Evolutionary conservation across 2,888 invertebrate genomes (phyloP).

Genomic region (Thelaira solivaga): DNA sequence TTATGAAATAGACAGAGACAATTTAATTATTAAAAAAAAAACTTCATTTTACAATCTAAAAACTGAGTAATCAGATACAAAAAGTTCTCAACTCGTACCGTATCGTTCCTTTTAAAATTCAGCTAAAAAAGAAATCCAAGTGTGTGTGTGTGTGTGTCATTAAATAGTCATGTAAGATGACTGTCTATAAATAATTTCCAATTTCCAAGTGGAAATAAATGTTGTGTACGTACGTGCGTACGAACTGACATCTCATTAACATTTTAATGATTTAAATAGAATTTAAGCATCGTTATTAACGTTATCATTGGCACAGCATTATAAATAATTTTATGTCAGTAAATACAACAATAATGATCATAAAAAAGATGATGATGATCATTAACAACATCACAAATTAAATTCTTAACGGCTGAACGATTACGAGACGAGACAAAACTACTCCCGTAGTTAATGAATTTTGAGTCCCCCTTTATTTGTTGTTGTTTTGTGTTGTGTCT

Average conservation of each 20-base stretch:
- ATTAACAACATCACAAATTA: conserved; percentile 49
- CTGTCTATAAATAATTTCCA: too few relatives aligned
- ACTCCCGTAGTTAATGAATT: conserved; percentile 46
- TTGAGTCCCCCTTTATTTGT: conserved; percentile 29
- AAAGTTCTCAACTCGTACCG: too few relatives aligned
- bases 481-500: not conserved
- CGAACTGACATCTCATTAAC: not conserved
- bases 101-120: too few relatives aligned
- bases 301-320: conserved; percentile 22
- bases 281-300: conserved; percentile 43
- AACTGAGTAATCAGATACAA: too few relatives aligned
- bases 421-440: conserved; percentile 53
- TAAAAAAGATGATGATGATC: conserved; percentile 20
- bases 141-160: not conserved
- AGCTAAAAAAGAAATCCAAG: too few relatives aligned
- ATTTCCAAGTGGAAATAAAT: not conserved
- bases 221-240: too few relatives aligned
- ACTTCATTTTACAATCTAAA: too few relatives aligned
- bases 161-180: not conserved
- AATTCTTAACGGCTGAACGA: conserved; percentile 62
- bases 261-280: conserved; percentile 11
- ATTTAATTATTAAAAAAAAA: too few relatives aligned
- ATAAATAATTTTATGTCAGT: conserved; percentile 12
- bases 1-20: too few relatives aligned
- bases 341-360: not conserved